These are phyloP conservation scores for Ciconia maguari DNA, from an alignment of 2,113 vertebrate genomes.

Conservation along the genomic window DNA sequence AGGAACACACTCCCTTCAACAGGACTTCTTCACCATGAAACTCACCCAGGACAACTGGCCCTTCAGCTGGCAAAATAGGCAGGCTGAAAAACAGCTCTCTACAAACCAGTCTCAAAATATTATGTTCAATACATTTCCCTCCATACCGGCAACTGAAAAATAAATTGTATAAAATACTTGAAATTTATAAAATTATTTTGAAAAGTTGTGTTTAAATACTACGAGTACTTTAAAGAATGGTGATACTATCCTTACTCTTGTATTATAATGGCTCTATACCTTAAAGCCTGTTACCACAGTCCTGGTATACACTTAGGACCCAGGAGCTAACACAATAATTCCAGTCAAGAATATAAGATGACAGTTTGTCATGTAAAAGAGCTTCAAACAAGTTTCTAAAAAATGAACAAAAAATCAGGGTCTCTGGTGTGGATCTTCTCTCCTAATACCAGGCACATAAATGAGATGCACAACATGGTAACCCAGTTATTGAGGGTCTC, in stretches of 20 bases:
- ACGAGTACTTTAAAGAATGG: not conserved
- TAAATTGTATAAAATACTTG: not conserved
- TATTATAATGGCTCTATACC: not conserved
- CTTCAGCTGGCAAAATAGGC: not conserved
- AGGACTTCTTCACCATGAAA: not conserved
- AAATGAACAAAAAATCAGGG: not conserved
- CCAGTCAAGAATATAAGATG: not conserved
- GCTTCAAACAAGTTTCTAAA: not conserved
- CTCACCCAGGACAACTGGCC: too few species aligned
- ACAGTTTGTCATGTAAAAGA: not conserved
- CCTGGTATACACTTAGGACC: not conserved
- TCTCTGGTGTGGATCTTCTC: not conserved
- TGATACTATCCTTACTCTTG: not conserved
- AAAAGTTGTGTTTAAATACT: not conserved
- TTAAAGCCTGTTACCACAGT: not conserved
- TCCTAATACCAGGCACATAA: not conserved
- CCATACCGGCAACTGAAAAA: not conserved
- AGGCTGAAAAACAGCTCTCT: not conserved
- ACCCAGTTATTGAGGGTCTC: not conserved
- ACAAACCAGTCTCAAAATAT: not conserved
- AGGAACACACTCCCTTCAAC: fast-evolving
- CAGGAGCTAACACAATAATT: not conserved
- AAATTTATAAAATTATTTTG: not conserved
- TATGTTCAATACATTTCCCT: not conserved
- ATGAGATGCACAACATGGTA: not conserved